Conservation (phyloP, 2,113 vertebrate species). For the Procavia capensis region DNA sequence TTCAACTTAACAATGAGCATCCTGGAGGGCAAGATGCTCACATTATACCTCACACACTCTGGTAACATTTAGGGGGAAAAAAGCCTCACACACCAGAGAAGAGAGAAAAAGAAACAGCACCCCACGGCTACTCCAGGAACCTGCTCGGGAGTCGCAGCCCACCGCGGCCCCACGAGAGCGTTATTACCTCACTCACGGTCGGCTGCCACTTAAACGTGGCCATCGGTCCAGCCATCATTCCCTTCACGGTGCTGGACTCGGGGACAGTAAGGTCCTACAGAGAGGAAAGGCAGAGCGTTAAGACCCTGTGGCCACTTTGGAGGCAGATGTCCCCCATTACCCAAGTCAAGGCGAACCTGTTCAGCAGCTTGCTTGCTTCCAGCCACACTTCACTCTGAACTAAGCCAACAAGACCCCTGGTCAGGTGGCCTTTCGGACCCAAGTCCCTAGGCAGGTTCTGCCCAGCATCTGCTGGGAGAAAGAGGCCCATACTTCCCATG, state of each 20-base stretch:
- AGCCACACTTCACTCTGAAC: not conserved
- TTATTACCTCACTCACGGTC: slow-evolving; percentile 91
- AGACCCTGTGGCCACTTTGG: not conserved
- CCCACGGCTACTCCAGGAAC: not conserved
- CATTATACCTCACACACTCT: not conserved
- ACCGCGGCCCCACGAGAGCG: not conserved
- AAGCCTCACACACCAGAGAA: not conserved
- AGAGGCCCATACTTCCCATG: not conserved
- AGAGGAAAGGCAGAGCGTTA: slow-evolving; percentile 79
- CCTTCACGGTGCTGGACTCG: slow-evolving; percentile 96
- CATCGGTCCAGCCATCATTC: slow-evolving; percentile 94
- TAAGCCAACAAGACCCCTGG: not conserved
- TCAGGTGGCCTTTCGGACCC: not conserved
- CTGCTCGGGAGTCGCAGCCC: not conserved
- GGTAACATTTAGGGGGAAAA: not conserved
- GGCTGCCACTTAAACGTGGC: slow-evolving; percentile 98
- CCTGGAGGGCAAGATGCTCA: not conserved
- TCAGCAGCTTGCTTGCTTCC: not conserved
- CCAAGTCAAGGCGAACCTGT: not conserved
- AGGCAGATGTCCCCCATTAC: not conserved
- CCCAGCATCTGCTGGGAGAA: not conserved
- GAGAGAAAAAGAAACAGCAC: not conserved
- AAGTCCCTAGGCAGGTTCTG: not conserved
- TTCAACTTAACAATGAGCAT: not conserved
- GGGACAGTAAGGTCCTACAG: slow-evolving; percentile 96